Evolutionary conservation across 2,113 vertebrate genomes (phyloP), one percentile per base, ranked within the genome.

Genomic region (Saccopteryx bilineata): DNA sequence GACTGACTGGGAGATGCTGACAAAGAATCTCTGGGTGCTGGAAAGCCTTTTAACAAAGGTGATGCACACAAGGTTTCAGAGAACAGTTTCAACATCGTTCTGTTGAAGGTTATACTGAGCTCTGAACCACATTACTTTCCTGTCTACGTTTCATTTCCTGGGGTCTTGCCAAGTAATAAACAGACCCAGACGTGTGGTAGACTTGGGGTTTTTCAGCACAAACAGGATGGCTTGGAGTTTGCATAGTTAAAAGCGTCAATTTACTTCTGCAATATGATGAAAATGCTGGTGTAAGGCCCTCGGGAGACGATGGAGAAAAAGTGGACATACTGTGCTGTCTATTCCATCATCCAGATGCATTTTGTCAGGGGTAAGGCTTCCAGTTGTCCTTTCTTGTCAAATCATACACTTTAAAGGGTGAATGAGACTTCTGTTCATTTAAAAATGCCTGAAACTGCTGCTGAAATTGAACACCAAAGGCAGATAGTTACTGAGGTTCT

Each of bases 321-420:
- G 63, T 88, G 97, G 93, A 90, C 96, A 15, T 95, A 96, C 75
- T 83, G 18, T 65, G 66, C 92, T 2, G 50, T 97, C 48, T 97
- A 12, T 46, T 92, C 97, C 90, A 65, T 98, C 31, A 90, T 97
- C 19, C 0, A 96, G 78, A 76, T 93, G 52, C 87, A 93, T 31
- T 26, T 96, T 13, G 0, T 95, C 80, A 84, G 74, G 95, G 98
- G 98, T 98, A 98, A 98, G 97, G 0, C 1, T 72, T 76, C 48
- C 2, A 4, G 15, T 0, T 71, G 79, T 94, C 60, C 48, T 71
- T 85, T 95, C 81, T 94, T 76, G 28, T 92, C 79, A 83, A 4
- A 61, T 23, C 0, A 8, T 23, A 66, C n/a, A 17, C 76, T 66
- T 63, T 80, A 60, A 56, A 58, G 39, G 39, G 54, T 0, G 11